Evolutionary conservation across 2,888 invertebrate species (phyloP).

Genomic region (Dicyrtomina minuta): DNA sequence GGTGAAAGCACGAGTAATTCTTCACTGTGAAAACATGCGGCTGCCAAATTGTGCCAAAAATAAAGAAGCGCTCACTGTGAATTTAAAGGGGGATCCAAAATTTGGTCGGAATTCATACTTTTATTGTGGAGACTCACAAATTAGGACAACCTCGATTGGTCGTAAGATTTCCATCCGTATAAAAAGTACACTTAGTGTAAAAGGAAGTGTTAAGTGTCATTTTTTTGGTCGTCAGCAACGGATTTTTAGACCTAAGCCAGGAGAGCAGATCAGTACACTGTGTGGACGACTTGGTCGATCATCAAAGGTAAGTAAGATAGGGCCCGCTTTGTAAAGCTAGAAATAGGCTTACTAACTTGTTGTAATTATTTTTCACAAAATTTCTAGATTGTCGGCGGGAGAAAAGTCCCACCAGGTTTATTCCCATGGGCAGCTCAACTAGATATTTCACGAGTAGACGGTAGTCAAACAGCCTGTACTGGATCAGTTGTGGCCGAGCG

Average conservation of each 20-base stretch:
- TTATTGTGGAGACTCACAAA: conserved; percentile 49
- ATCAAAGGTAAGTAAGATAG: conserved; percentile 43
- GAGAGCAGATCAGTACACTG: neutral
- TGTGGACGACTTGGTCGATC: conserved; percentile 46
- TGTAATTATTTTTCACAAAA: too few relatives aligned
- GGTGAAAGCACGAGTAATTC: conserved; percentile 36
- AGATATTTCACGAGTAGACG: conserved; percentile 51
- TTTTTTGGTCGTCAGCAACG: conserved; percentile 41
- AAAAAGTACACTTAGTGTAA: conserved; percentile 20
- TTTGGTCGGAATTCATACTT: conserved; percentile 49
- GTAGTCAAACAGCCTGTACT: conserved; percentile 50
- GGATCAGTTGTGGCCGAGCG: conserved; percentile 45
- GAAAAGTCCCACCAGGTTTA: conserved; percentile 44
- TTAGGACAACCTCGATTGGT: conserved; percentile 40
- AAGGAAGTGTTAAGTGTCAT: conserved; percentile 34
- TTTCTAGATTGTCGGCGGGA: conserved; percentile 49
- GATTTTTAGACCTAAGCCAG: conserved; percentile 7
- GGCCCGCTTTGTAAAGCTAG: too few relatives aligned
- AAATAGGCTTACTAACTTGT: neutral
- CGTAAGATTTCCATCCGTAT: conserved; percentile 44
- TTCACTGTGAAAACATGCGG: conserved; percentile 45
- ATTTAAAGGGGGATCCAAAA: conserved; percentile 45
- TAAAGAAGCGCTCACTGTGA: conserved; percentile 42
- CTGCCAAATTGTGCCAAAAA: conserved; percentile 43
- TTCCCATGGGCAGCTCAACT: conserved; percentile 52